These are phyloP conservation scores for Drosophila mauritiana DNA, from an alignment of 1,140 invertebrate species.

Conservation along the genomic window DNA sequence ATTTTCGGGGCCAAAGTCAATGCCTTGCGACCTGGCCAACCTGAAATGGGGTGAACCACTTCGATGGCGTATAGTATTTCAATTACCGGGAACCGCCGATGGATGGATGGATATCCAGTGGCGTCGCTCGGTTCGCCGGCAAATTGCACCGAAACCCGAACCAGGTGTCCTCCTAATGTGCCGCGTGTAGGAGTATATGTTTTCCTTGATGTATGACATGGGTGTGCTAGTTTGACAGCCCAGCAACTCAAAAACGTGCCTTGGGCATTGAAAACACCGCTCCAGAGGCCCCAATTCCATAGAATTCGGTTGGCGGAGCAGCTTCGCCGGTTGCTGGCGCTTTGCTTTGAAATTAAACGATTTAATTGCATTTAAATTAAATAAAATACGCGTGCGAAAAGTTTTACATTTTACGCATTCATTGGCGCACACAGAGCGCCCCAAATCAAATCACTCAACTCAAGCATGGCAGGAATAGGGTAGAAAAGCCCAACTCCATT, in stretches of 20 bases:
- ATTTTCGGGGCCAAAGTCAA: constrained; percentile 43
- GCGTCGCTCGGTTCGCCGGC: constrained; percentile 28
- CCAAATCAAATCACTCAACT: constrained; percentile 75
- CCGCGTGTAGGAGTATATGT: constrained; percentile 2
- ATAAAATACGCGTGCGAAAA: constrained; percentile 74
- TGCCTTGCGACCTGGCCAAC: constrained; percentile 27
- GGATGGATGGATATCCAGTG: constrained; percentile 28
- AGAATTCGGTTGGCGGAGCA: background rate
- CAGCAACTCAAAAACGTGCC: constrained; percentile 6
- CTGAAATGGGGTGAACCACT: constrained; percentile 24
- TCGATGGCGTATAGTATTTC: constrained; percentile 47
- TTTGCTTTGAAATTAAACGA: constrained; percentile 76
- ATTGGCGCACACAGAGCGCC: constrained; percentile 51
- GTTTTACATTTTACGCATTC: constrained; percentile 65
- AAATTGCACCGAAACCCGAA: constrained; percentile 48
- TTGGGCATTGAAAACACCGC: constrained; percentile 4
- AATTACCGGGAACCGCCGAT: constrained; percentile 41
- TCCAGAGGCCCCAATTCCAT: background rate
- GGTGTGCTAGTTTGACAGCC: constrained; percentile 50
- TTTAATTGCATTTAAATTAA: constrained; percentile 80
- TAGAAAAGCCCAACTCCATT: constrained; percentile 11
- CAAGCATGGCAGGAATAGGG: constrained; percentile 46
- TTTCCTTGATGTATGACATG: constrained; percentile 46
- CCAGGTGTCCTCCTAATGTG: constrained; percentile 15
- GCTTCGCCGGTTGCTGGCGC: constrained; percentile 5